These are phyloP conservation scores for Drosophila triauraria DNA, from an alignment of 1,140 invertebrate genomes.

Conservation along the genomic window DNA sequence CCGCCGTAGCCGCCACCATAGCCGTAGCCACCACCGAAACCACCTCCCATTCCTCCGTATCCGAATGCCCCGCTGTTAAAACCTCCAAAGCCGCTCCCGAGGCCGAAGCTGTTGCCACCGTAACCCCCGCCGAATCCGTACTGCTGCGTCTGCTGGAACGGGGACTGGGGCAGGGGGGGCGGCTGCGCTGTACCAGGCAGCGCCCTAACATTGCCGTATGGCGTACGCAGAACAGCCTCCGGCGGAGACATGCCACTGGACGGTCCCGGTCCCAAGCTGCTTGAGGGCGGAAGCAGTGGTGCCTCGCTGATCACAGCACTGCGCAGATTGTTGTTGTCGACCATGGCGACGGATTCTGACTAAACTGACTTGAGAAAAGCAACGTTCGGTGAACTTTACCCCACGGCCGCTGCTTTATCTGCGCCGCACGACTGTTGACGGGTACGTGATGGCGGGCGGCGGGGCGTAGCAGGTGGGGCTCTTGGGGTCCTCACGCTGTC, in stretches of 20 bases:
- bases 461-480: neutral
- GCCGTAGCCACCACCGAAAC: conserved; percentile 43
- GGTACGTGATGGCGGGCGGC: no score
- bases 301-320: conserved; percentile 71
- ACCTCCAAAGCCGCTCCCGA: conserved; percentile 43
- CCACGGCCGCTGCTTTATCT: conserved; percentile 29
- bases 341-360: conserved; percentile 49
- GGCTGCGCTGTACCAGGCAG: conserved; percentile 59
- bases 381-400: conserved; percentile 68
- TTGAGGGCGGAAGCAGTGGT: conserved; percentile 58
- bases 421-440: neutral
- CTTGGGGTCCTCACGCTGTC: neutral
- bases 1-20: conserved; percentile 75
- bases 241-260: conserved; percentile 33
- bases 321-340: conserved; percentile 75
- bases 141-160: conserved; percentile 58
- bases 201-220: conserved; percentile 75
- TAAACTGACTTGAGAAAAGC: conserved; percentile 28
- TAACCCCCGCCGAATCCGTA: conserved; percentile 46
- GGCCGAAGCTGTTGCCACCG: conserved; percentile 35
- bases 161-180: conserved; percentile 70
- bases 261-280: conserved; percentile 13
- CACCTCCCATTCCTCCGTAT: conserved; percentile 47
- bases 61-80: conserved; percentile 54
- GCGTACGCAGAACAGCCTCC: conserved; percentile 61